phyloP scores from a whole-genome alignment of 2,113 vertebrate species.

The Rhadina sibilatrix region DNA sequence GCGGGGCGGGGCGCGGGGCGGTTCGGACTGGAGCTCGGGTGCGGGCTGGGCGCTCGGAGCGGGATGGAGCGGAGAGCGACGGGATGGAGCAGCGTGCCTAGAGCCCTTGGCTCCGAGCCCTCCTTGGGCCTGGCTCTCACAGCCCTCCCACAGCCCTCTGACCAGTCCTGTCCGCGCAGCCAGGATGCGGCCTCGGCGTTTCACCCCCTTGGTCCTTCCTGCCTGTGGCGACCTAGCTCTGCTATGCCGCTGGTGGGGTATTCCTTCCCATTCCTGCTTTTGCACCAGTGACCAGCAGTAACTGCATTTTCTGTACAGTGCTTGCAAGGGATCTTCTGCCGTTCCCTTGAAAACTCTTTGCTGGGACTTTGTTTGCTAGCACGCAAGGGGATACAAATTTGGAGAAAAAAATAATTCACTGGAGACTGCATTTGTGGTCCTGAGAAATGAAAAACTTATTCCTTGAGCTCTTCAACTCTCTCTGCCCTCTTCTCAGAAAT shows the following conservation, averaged over 20 bases:
- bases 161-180: neutral
- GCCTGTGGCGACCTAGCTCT: neutral
- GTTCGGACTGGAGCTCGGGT: neutral
- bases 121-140: neutral
- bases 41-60: neutral
- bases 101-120: no score
- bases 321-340: neutral
- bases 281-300: no score
- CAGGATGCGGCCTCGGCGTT: neutral
- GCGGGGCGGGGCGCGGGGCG: neutral
- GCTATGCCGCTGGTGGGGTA: fast-evolving
- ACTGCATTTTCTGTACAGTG: neutral
- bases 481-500: neutral
- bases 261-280: no score
- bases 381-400: neutral
- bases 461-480: neutral
- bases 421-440: neutral
- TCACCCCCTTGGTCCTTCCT: neutral
- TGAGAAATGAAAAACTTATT: neutral
- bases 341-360: neutral
- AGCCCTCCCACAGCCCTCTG: neutral
- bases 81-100: fast-evolving
- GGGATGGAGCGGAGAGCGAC: no score
- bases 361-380: neutral
- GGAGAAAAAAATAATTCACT: neutral